Evolutionary conservation across 2,797 vertebrate genomes (phyloP).

Genomic region (Spea hammondii): DNA sequence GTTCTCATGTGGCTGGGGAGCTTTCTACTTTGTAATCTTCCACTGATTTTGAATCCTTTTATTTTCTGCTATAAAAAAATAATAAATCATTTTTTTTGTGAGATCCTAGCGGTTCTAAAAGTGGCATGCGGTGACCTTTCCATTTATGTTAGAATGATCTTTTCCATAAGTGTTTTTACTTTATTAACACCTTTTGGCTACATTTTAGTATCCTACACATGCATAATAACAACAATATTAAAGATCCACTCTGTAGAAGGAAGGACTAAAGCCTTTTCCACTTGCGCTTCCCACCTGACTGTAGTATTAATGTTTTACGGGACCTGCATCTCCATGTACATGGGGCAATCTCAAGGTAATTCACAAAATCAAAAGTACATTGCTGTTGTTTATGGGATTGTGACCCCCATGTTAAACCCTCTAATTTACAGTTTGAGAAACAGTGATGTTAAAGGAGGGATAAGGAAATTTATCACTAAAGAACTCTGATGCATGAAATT

Average conservation of each 20-base stretch:
- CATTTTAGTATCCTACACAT: not conserved
- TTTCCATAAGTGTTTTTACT: not conserved
- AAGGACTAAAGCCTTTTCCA: constrained; percentile 1
- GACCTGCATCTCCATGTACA: too few relatives aligned
- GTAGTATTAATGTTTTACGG: not conserved
- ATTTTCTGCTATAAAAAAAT: not conserved
- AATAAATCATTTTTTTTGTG: not conserved
- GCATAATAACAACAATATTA: not conserved
- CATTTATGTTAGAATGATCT: not conserved
- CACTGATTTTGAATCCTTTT: not conserved
- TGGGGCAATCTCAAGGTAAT: too few relatives aligned
- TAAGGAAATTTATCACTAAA: too few relatives aligned
- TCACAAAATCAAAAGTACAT: too few relatives aligned
- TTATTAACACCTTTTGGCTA: not conserved
- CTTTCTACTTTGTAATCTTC: not conserved
- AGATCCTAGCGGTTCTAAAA: not conserved
- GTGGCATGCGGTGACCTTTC: not conserved
- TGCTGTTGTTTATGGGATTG: too few relatives aligned
- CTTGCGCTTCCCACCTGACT: not conserved
- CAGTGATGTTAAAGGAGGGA: too few relatives aligned
- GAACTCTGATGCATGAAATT: too few relatives aligned
- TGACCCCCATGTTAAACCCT: too few relatives aligned
- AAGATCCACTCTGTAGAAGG: not conserved
- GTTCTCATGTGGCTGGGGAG: not conserved
- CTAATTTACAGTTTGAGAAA: too few relatives aligned